A percentile compares a stretch with the other conserved stretches of the same genome.
Conservation (phyloP, 2,797 vertebrate species). For the Orientallactaga sibirica region DNA sequence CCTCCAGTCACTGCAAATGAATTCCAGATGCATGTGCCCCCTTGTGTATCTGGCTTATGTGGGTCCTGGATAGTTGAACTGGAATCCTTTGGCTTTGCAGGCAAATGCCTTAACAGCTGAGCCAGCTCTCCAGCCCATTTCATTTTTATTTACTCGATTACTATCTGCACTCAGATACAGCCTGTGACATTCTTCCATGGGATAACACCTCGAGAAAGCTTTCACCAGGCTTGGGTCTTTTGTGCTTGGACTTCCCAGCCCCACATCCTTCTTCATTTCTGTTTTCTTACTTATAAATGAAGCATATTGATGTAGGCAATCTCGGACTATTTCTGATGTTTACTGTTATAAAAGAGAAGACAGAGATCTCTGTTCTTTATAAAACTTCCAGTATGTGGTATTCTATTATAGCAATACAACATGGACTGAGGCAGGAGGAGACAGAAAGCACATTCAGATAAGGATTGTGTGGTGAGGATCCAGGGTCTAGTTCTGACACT, state of each 20-base stretch:
- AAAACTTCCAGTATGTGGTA: background rate
- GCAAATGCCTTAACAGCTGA: too few species aligned
- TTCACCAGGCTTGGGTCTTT: background rate
- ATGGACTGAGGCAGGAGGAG: background rate
- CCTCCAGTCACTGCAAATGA: too few species aligned
- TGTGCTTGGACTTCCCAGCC: background rate
- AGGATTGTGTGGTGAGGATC: background rate
- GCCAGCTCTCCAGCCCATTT: too few species aligned
- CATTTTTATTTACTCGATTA: too few species aligned
- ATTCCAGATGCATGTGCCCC: too few species aligned
- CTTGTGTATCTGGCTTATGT: too few species aligned
- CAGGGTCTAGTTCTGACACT: background rate
- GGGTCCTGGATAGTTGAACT: too few species aligned
- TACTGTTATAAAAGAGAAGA: background rate
- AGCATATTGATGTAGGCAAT: background rate
- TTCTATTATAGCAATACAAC: background rate
- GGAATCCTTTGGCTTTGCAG: too few species aligned
- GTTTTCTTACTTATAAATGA: too few species aligned
- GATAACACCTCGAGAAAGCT: background rate
- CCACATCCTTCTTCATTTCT: background rate
- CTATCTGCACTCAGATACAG: too few species aligned
- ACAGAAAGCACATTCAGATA: conserved; percentile 12
- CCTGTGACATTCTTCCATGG: background rate
- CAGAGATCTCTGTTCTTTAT: background rate
- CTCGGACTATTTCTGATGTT: background rate